Evolutionary conservation across 53 echinoderm and acorn worm genomes (phyloP), one percentile per base, ranked within the genome.

Genomic region (Echinometra lucunter): DNA sequence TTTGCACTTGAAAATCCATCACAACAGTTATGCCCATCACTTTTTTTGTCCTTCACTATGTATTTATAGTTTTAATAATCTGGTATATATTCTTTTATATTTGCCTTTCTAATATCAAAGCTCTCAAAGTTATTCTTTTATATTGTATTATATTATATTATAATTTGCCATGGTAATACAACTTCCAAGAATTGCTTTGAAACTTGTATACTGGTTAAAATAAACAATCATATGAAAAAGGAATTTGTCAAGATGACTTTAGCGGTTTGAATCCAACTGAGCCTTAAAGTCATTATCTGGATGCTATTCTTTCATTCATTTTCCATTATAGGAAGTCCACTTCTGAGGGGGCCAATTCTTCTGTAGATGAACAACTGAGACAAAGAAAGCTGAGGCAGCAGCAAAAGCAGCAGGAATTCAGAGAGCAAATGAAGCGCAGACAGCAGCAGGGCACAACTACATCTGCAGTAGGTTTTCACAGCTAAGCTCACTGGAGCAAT

Each of bases 391-490:
- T 96, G 75, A 96, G 96, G 25, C 99, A 99, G 94, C 97, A 96
- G 63, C 99, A 99, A 91, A 99, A 99, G 81, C 96, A 99, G 82
- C 98, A 96, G 57, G 98, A 97, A 40, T 99, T 99, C 91, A 94
- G 97, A 40, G 99, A 99, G 82, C 98, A 98, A 92, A 93, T 97
- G 93, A 96, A 92, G 70, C 74, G 94, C 66, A 97, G 95, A 80
- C 96, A 97, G 88, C 97, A 94, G 72, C 92, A 96, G 58, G 93
- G 91, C 38, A 92, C 89, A 42, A 55, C 45, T 2, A 89, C 89
- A 66, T 66, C 91, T 23, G 42, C 18, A 21, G 78, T 78, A 78
- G 38, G 78, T 78, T 78, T 78, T 19, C 17, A 42, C 34, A 35
- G 35, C 10, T 28, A 72, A 72, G 15, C 12, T n/a, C 28, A 15